Conservation (phyloP, 2,888 invertebrate species). For the Rhamnusium bicolor region DNA sequence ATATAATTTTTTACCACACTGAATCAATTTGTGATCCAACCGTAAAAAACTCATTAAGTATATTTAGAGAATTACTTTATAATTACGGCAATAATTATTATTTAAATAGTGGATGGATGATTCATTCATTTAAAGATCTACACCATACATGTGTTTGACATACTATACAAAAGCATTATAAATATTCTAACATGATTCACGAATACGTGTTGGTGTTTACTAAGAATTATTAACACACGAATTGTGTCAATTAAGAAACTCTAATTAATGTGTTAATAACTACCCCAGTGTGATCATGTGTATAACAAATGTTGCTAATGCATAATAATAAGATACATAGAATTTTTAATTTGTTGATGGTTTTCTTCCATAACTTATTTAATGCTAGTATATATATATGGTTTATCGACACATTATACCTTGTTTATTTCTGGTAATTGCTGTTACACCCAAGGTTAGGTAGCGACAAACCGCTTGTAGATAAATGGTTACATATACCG, state of each 20-base stretch:
- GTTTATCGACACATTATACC: too few species aligned
- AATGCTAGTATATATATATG: too few species aligned
- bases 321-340: too few species aligned
- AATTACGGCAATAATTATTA: conserved; percentile 2
- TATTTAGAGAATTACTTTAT: not conserved
- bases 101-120: conserved; percentile 13
- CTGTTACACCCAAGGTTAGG: too few species aligned
- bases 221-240: conserved; percentile 1
- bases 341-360: too few species aligned
- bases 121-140: not conserved
- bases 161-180: conserved; percentile 19
- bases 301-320: not conserved
- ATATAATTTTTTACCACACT: not conserved
- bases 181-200: conserved; percentile 21
- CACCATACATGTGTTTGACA: conserved; percentile 25
- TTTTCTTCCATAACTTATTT: too few species aligned
- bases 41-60: conserved; percentile 14
- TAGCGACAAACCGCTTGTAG: too few species aligned
- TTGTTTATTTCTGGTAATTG: too few species aligned
- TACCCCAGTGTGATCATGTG: not conserved
- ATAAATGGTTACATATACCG: too few species aligned
- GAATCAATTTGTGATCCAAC: not conserved
- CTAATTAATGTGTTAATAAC: not conserved
- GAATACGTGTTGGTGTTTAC: conserved; percentile 17
- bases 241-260: not conserved